Evolutionary conservation across 2,797 vertebrate species (phyloP).

Genomic region (Lutjanus campechanus): DNA sequence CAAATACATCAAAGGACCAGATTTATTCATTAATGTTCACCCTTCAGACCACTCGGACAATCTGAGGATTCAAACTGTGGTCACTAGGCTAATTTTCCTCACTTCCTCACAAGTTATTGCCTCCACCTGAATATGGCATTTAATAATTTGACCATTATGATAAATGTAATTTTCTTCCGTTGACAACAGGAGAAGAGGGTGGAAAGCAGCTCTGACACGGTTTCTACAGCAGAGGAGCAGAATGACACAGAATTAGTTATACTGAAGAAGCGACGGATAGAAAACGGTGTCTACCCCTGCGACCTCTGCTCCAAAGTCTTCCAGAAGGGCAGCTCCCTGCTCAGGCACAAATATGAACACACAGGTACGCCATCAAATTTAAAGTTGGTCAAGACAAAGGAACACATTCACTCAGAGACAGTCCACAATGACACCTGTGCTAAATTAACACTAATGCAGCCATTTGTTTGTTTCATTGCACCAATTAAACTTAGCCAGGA

Average conservation of each 20-base stretch:
- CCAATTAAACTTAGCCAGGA: background rate
- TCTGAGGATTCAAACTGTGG: background rate
- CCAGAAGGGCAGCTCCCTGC: constrained; percentile 97
- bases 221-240: constrained; percentile 89
- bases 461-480: background rate
- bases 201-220: constrained; percentile 90
- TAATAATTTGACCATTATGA: background rate
- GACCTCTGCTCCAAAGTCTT: constrained; percentile 98
- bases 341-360: constrained; percentile 93
- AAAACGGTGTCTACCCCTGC: constrained; percentile 94
- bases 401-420: background rate
- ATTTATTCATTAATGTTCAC: too few relatives aligned
- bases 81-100: background rate
- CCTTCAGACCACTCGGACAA: background rate
- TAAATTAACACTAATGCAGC: background rate
- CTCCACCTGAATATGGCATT: background rate
- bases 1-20: too few relatives aligned
- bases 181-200: constrained; percentile 87
- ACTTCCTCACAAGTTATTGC: background rate
- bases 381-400: background rate
- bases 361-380: constrained; percentile 61
- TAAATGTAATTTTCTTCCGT: background rate
- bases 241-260: constrained; percentile 90
- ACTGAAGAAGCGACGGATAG: constrained; percentile 91
- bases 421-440: background rate